Evolutionary conservation across 92 coral and sea anemone species (phyloP).

Genomic region (Virgularia gustaviana): DNA sequence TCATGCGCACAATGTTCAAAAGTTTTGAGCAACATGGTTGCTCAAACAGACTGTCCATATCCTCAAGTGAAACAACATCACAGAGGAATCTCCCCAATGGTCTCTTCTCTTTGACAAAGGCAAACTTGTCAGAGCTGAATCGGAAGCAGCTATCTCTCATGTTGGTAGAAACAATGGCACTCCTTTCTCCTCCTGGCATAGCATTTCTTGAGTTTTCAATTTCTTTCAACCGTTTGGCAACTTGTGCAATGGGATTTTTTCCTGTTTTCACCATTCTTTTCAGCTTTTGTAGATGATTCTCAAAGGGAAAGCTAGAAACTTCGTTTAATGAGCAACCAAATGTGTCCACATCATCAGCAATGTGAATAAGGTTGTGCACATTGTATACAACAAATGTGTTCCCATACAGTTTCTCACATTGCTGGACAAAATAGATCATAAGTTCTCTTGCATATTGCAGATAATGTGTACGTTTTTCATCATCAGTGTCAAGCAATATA

Average conservation of each 20-base stretch:
- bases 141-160: conserved; percentile 6
- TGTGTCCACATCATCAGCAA: background rate
- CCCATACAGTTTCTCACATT: background rate
- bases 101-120: background rate
- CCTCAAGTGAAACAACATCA: background rate
- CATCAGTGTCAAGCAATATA: background rate
- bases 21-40: background rate
- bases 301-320: background rate
- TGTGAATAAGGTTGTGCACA: background rate
- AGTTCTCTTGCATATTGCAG: background rate
- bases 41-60: background rate
- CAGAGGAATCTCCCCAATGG: background rate
- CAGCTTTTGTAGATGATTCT: background rate
- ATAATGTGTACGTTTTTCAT: background rate
- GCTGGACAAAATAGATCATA: background rate
- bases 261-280: background rate
- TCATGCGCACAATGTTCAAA: background rate
- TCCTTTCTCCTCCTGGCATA: too few relatives aligned
- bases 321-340: background rate
- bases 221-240: conserved; percentile 2
- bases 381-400: background rate
- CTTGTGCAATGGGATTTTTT: background rate
- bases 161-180: too few relatives aligned
- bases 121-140: background rate
- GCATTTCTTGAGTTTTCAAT: too few relatives aligned